phyloP scores from a whole-genome alignment of 2,797 vertebrate species.

The Myotis pilosus region DNA sequence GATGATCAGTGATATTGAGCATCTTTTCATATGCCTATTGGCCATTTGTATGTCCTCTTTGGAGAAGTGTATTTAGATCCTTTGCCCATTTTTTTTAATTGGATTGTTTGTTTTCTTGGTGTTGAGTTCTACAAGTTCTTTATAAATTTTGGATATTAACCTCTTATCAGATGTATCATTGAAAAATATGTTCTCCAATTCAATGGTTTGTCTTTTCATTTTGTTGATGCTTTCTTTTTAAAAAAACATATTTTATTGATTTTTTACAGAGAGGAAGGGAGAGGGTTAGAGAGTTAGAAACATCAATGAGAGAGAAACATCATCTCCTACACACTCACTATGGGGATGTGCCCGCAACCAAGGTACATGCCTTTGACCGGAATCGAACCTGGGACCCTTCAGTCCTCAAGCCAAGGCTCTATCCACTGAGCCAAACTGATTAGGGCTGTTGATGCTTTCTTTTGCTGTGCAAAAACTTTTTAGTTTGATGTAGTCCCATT shows the following conservation, averaged over 20 bases:
- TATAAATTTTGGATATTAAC: not conserved
- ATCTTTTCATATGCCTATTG: not conserved
- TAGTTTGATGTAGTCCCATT: not conserved
- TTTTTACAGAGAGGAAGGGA: too few relatives aligned
- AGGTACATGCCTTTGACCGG: too few relatives aligned
- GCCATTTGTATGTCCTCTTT: not conserved
- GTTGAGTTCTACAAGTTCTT: not conserved
- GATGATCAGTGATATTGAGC: not conserved
- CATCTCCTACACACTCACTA: rapidly evolving
- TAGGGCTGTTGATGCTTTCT: not conserved
- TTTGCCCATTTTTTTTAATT: not conserved
- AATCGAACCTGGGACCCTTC: too few relatives aligned
- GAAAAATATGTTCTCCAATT: not conserved
- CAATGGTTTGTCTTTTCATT: not conserved
- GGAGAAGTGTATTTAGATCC: not conserved
- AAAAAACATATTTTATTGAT: too few relatives aligned
- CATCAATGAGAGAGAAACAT: too few relatives aligned
- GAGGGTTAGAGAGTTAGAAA: too few relatives aligned
- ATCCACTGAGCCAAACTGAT: too few relatives aligned
- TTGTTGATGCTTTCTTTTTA: not conserved
- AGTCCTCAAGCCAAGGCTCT: too few relatives aligned
- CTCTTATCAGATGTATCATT: not conserved
- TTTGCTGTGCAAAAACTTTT: not conserved
- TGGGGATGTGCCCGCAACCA: too few relatives aligned
- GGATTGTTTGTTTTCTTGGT: not conserved